Conservation (phyloP, 2,797 vertebrate genomes). For the Lateolabrax maculatus region DNA sequence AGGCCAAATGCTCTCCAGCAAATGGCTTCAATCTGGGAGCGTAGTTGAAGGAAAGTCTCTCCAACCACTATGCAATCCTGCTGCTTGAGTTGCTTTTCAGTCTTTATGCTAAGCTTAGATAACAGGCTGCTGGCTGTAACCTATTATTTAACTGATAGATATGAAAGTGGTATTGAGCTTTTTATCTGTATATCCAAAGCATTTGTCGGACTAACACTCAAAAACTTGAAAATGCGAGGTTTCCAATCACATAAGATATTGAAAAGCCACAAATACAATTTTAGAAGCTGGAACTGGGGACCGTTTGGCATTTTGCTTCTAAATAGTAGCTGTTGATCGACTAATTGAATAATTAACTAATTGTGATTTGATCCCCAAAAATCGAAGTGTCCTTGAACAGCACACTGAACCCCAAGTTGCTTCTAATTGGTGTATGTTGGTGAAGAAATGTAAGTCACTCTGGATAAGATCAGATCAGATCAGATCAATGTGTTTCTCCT, state of each 20-base stretch:
- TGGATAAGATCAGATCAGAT: background rate
- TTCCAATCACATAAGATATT: background rate
- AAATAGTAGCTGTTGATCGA: background rate
- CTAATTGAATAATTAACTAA: background rate
- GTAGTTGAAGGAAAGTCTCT: background rate
- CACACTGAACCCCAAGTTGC: background rate
- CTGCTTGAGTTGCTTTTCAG: background rate
- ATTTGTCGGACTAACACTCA: background rate
- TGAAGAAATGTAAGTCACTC: too few relatives aligned
- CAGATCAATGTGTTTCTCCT: background rate
- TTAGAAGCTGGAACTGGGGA: background rate
- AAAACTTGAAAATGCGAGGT: background rate
- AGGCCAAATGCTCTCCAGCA: background rate
- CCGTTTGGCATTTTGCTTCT: background rate
- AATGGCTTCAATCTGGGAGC: constrained; percentile 1
- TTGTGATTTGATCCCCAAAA: background rate
- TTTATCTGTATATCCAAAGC: too few relatives aligned
- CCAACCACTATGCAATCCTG: background rate
- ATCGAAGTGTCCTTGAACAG: background rate
- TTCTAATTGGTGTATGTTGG: background rate
- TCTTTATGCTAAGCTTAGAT: background rate
- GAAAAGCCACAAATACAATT: background rate
- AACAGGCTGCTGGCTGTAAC: background rate
- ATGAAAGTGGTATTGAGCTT: background rate
- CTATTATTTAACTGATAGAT: background rate